These are phyloP conservation scores for Onychostruthus taczanowskii DNA, from an alignment of 2,113 vertebrate species.

Conservation along the genomic window DNA sequence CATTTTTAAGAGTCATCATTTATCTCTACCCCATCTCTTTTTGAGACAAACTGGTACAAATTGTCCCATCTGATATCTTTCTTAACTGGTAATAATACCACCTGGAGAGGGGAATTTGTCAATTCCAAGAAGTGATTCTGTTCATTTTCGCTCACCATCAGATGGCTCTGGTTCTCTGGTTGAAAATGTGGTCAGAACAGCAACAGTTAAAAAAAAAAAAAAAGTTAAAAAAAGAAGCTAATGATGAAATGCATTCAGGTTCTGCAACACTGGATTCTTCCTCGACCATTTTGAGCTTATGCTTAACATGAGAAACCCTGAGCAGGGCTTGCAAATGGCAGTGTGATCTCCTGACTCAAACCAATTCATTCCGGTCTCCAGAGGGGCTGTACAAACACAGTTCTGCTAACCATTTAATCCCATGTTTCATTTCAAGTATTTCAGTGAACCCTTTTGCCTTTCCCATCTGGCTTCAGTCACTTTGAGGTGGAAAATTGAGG, in stretches of 20 bases:
- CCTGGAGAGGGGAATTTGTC: not conserved
- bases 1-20: not conserved
- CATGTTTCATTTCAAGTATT: not conserved
- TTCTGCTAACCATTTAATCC: not conserved
- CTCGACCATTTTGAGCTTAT: not conserved
- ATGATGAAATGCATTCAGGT: not conserved
- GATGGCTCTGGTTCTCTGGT: not conserved
- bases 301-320: not conserved
- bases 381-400: not conserved
- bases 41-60: not conserved
- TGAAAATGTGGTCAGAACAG: not conserved
- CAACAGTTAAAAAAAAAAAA: not conserved
- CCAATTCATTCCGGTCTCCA: not conserved
- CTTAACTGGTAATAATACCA: not conserved
- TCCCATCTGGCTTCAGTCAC: not conserved
- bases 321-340: not conserved
- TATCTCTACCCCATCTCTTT: not conserved
- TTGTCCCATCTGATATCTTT: not conserved
- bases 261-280: not conserved
- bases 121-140: not conserved
- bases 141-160: not conserved
- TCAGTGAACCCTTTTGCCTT: not conserved
- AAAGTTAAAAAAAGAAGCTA: rapidly evolving
- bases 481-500: not conserved
- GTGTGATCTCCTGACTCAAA: not conserved